phyloP scores from a whole-genome alignment of 2,888 invertebrate species.

The Laspeyria flexula region DNA sequence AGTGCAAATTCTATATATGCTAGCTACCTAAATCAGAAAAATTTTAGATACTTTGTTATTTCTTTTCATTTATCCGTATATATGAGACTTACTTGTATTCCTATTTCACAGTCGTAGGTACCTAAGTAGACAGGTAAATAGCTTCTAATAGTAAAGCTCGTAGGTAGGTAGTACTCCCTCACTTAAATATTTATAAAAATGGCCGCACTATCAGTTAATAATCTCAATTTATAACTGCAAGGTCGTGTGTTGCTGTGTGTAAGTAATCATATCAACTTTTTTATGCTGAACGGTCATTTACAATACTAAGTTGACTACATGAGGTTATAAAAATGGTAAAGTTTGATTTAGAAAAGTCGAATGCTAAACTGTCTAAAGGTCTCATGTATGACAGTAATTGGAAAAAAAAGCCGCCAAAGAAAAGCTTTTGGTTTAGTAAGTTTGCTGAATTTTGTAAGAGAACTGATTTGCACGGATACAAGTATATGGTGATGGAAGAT shows the following conservation, averaged over 20 bases:
- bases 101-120: no score
- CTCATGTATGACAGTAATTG: neutral
- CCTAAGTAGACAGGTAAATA: no score
- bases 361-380: neutral
- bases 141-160: no score
- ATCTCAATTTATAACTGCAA: constrained; percentile 64
- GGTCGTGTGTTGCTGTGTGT: constrained; percentile 49
- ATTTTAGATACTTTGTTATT: no score
- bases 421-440: constrained; percentile 50
- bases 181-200: constrained; percentile 41
- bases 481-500: constrained; percentile 87
- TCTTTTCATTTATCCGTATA: no score
- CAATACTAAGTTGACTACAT: neutral
- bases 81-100: no score
- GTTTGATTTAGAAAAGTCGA: constrained; percentile 13
- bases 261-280: constrained; percentile 47
- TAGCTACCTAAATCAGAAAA: no score
- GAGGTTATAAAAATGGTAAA: constrained; percentile 22
- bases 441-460: constrained; percentile 87
- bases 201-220: constrained; percentile 47
- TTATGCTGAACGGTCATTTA: constrained; percentile 31
- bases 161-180: neutral
- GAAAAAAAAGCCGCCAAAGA: constrained; percentile 40
- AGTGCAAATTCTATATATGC: no score
- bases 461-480: constrained; percentile 90